Evolutionary conservation across 1,140 invertebrate genomes (phyloP).

Genomic region (Scaptomyza montana): DNA sequence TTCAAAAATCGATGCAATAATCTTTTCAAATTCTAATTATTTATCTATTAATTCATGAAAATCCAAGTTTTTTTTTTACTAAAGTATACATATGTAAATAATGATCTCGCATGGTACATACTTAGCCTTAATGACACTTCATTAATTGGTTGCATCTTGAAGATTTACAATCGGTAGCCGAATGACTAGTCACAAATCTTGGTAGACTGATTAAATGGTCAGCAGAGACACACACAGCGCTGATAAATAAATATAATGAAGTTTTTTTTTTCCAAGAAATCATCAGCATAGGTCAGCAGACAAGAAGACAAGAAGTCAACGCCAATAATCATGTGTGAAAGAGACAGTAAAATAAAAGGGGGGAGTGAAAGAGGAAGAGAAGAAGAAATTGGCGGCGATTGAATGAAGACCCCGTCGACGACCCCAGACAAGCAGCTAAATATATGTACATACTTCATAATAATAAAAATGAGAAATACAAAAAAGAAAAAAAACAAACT

Average conservation of each 20-base stretch:
- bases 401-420: constrained; percentile 74
- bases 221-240: background rate
- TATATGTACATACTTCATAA: constrained; percentile 49
- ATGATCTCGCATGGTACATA: too few relatives aligned
- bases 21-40: too few relatives aligned
- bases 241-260: constrained; percentile 61
- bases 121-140: background rate
- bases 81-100: too few relatives aligned
- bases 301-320: constrained; percentile 40
- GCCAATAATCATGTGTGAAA: constrained; percentile 53
- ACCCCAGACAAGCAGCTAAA: constrained; percentile 68
- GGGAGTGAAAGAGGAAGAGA: background rate
- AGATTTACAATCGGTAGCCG: constrained; percentile 1
- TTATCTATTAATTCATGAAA: too few relatives aligned
- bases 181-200: constrained; percentile 4
- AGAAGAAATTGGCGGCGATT: constrained; percentile 47
- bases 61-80: too few relatives aligned
- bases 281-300: constrained; percentile 73
- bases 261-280: constrained; percentile 73
- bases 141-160: constrained; percentile 1
- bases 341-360: constrained; percentile 5
- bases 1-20: too few relatives aligned
- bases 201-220: constrained; percentile 1
- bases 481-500: too few relatives aligned
- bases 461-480: constrained; percentile 61